Evolutionary conservation across 2,113 vertebrate genomes (phyloP), one percentile per base, ranked within the genome.

Genomic region (Podiceps cristatus): DNA sequence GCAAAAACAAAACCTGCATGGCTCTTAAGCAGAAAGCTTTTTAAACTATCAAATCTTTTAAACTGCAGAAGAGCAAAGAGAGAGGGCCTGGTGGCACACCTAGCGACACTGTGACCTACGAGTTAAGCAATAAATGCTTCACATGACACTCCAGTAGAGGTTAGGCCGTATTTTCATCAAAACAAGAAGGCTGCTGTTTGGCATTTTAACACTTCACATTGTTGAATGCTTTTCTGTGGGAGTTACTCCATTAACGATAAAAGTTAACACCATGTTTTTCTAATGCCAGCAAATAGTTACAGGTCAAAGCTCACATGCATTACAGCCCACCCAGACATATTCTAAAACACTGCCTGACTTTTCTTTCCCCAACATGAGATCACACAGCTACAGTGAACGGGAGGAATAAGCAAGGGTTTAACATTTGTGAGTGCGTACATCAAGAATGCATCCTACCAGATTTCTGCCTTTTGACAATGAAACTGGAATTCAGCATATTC

Each of bases 281-380:
- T 77, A 75, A 96, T 72, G 80, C 79, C 55, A 97, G 59, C 79
- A 95, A 97, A 97, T 20, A 95, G 63, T 63, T 96, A 80, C 50
- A 92, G 90, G 84, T 58, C 94, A 96, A 96, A 95, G 91, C 71
- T 97, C 93, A 96, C 68, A 93, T 5, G 58, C 49, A 84, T 87
- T 92, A 78, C 75, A 94, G 69, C 87, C 91, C 79, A 96, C 88
- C 58, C 47, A 78, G 53, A 86, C 90, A 95, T 45, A 91, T 59
- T 91, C 78, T 81, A 85, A 95, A 84, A 95, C 91, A 92, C 53
- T 91, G 72, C 52, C 53, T 52, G 79, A 47, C 68, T 93, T 73
- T 64, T 74, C 44, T 49, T 75, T 79, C 53, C 62, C 45, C 84
- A 96, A 5, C 49, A 73, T 8, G 4, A 90, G 59, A 80, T 72